phyloP scores from a whole-genome alignment of 2,113 vertebrate genomes.

The Chlamydotis undulata region DNA sequence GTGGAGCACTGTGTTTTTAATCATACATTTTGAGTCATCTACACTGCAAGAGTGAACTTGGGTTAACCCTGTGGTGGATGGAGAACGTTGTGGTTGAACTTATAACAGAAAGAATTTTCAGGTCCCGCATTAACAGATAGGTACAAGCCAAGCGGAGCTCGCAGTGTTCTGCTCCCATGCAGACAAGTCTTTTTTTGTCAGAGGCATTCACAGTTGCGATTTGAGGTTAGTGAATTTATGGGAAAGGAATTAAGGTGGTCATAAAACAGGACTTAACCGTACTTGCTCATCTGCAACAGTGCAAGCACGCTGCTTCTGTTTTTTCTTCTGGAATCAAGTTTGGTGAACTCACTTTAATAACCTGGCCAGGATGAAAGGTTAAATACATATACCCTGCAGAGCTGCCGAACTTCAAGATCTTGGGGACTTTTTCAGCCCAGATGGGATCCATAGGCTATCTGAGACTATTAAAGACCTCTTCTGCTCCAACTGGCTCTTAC shows the following conservation, averaged over 20 bases:
- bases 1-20: neutral
- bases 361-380: constrained; percentile 23
- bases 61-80: neutral
- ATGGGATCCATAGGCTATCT: neutral
- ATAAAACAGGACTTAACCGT: constrained; percentile 21
- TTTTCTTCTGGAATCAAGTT: constrained; percentile 14
- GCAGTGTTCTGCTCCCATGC: neutral
- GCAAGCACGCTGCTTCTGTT: neutral
- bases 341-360: constrained; percentile 27
- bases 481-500: neutral
- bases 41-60: neutral
- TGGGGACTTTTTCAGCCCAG: neutral
- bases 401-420: neutral
- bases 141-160: neutral
- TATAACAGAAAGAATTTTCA: neutral
- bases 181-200: constrained; percentile 39
- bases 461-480: neutral
- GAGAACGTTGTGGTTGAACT: neutral
- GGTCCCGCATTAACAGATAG: neutral
- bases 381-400: neutral
- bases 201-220: constrained; percentile 17
- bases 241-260: constrained; percentile 35
- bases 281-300: constrained; percentile 45
- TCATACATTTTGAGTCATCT: neutral
- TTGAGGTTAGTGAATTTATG: constrained; percentile 45